Conservation (phyloP, 2,113 vertebrate genomes). For the Aplodontia rufa region DNA sequence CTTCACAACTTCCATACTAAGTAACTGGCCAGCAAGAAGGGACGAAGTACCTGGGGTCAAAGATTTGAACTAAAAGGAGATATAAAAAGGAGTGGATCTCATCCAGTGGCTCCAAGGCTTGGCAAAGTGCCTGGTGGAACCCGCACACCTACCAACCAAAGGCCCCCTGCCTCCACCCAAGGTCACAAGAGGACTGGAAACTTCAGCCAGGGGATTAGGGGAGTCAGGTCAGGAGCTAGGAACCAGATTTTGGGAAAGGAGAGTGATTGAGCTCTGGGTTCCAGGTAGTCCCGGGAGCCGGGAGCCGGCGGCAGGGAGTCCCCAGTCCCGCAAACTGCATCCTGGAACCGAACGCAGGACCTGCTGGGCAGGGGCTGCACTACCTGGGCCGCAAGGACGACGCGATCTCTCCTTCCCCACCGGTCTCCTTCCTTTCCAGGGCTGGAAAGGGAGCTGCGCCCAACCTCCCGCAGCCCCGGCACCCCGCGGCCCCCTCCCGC, state of each 20-base stretch:
- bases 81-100: background rate
- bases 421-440: background rate
- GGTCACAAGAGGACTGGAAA: slow-evolving; percentile 42
- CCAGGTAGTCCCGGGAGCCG: background rate
- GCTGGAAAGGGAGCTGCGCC: background rate
- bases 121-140: background rate
- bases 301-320: background rate
- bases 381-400: slow-evolving; percentile 33
- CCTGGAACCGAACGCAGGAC: slow-evolving; percentile 24
- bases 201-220: slow-evolving; percentile 24
- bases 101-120: background rate
- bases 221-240: background rate
- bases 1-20: background rate
- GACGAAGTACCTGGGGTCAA: slow-evolving; percentile 3
- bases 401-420: background rate
- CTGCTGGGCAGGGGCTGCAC: slow-evolving; percentile 32
- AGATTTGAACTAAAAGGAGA: slow-evolving; percentile 38
- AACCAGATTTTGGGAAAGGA: background rate
- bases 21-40: background rate
- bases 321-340: background rate
- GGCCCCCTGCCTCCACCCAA: background rate
- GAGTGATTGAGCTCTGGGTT: background rate
- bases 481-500: background rate
- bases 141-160: background rate
- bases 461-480: background rate